These are phyloP conservation scores for Hippocampus comes DNA, from an alignment of 2,113 vertebrate species.

Conservation along the genomic window DNA sequence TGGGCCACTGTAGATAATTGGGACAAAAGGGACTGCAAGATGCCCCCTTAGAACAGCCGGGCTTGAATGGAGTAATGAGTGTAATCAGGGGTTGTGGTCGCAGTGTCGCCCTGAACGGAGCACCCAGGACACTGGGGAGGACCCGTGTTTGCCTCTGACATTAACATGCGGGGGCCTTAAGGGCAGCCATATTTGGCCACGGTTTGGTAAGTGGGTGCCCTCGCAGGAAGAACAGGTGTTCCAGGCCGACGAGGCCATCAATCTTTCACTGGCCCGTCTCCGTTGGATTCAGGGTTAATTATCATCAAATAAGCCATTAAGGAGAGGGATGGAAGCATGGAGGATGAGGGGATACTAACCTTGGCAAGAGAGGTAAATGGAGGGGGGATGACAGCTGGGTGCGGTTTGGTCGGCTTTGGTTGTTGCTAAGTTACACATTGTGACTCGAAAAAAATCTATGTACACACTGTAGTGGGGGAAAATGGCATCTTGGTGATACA, in stretches of 20 bases:
- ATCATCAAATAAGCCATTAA: constrained; percentile 76
- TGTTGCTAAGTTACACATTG: constrained; percentile 38
- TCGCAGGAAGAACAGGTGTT: constrained; percentile 72
- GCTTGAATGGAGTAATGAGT: constrained; percentile 59
- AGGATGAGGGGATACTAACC: constrained; percentile 63
- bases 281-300: constrained; percentile 77
- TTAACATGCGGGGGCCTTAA: constrained; percentile 57
- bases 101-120: constrained; percentile 52
- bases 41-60: constrained; percentile 40
- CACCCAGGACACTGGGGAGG: constrained; percentile 56
- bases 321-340: constrained; percentile 63
- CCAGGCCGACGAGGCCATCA: constrained; percentile 67
- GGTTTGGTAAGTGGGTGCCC: constrained; percentile 61
- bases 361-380: constrained; percentile 54
- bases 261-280: constrained; percentile 71
- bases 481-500: not conserved
- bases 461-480: constrained; percentile 2
- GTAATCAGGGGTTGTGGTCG: constrained; percentile 67
- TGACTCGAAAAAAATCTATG: not conserved
- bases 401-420: constrained; percentile 43
- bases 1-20: constrained; percentile 55
- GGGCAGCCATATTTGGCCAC: constrained; percentile 67
- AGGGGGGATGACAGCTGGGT: constrained; percentile 44
- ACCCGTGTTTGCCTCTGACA: constrained; percentile 74
- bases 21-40: constrained; percentile 50